Evolutionary conservation across 2,797 vertebrate species (phyloP).

Genomic region (Cuniculus paca): DNA sequence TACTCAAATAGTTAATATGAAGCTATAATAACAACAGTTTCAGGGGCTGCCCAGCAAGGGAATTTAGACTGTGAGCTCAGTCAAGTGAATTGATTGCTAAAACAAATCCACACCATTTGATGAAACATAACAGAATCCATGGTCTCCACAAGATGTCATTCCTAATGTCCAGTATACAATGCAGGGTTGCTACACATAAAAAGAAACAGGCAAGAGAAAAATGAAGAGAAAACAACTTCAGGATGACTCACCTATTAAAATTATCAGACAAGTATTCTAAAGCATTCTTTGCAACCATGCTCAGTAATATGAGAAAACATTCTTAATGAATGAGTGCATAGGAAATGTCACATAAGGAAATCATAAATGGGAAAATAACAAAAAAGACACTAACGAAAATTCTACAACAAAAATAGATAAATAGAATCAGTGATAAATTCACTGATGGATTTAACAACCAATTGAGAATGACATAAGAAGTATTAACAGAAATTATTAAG

Average conservation of each 20-base stretch:
- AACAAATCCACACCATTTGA: background rate
- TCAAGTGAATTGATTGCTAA: background rate
- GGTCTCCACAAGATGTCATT: background rate
- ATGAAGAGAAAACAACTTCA: background rate
- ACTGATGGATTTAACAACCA: background rate
- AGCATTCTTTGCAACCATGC: background rate
- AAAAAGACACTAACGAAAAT: background rate
- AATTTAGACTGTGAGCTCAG: conserved; percentile 4
- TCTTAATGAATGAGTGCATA: background rate
- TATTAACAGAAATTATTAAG: background rate
- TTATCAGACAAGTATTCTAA: background rate
- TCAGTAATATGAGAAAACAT: background rate
- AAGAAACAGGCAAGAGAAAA: background rate
- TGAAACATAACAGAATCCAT: background rate
- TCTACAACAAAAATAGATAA: background rate
- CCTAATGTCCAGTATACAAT: background rate
- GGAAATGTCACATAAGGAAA: background rate
- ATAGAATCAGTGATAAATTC: background rate
- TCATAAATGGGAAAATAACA: background rate
- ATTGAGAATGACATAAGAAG: background rate
- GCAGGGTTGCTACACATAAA: background rate
- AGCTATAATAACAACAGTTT: background rate
- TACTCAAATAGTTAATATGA: background rate
- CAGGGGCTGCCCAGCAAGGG: background rate
- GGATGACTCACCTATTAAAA: background rate